Conservation (phyloP, 2,113 vertebrate genomes). For the Neodontobutis hainanensis region DNA sequence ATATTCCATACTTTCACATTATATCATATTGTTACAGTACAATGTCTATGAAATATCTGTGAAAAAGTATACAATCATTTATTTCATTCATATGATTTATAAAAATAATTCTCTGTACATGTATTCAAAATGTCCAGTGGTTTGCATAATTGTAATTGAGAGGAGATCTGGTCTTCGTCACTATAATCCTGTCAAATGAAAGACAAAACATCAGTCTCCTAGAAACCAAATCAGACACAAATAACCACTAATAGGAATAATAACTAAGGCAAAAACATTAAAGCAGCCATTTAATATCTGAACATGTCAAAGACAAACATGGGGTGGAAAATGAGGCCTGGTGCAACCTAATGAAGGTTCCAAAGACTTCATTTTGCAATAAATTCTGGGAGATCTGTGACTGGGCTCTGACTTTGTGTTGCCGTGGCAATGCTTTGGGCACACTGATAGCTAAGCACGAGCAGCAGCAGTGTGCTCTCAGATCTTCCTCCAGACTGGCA, state of each 20-base stretch:
- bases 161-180: conserved; percentile 65
- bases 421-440: conserved; percentile 57
- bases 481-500: conserved; percentile 73
- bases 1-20: conserved; percentile 66
- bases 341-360: conserved; percentile 41
- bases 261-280: conserved; percentile 64
- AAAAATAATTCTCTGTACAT: conserved; percentile 79
- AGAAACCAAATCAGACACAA: conserved; percentile 69
- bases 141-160: conserved; percentile 80
- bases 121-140: conserved; percentile 79
- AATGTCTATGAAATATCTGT: conserved; percentile 74
- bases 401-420: conserved; percentile 63
- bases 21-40: conserved; percentile 65
- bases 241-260: conserved; percentile 73
- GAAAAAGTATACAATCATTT: conserved; percentile 79
- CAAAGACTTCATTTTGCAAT: conserved; percentile 61
- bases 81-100: conserved; percentile 66
- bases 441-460: conserved; percentile 63
- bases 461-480: conserved; percentile 55
- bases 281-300: conserved; percentile 71
- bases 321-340: conserved; percentile 72
- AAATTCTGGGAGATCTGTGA: conserved; percentile 51
- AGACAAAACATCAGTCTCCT: conserved; percentile 74
- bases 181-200: conserved; percentile 78
- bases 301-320: conserved; percentile 72